Conservation (phyloP, 1,140 invertebrate species). For the Heliconius hermathena region DNA sequence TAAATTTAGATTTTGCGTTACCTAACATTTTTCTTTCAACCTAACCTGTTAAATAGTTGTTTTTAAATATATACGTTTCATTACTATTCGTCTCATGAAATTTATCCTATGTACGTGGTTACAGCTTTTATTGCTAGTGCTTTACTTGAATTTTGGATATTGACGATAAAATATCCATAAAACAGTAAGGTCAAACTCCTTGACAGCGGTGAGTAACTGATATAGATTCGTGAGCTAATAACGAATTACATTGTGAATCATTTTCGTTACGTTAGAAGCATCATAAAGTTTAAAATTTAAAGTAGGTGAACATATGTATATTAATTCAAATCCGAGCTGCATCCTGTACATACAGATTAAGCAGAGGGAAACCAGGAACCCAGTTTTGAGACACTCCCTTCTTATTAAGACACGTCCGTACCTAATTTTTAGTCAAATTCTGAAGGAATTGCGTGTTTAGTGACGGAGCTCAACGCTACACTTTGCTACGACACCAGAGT, state of each 20-base stretch:
- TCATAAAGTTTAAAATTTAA: neutral
- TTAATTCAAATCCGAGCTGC: too few relatives aligned
- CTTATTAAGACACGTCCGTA: too few relatives aligned
- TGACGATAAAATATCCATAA: constrained; percentile 55
- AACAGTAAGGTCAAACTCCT: constrained; percentile 66
- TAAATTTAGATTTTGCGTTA: neutral
- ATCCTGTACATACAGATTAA: too few relatives aligned
- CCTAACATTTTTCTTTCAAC: neutral
- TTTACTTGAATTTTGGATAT: constrained; percentile 37
- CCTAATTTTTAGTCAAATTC: too few relatives aligned
- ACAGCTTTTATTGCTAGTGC: constrained; percentile 50
- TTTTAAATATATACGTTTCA: neutral
- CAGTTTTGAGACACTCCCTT: too few relatives aligned
- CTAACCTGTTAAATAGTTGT: neutral
- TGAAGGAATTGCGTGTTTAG: too few relatives aligned
- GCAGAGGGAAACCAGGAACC: too few relatives aligned
- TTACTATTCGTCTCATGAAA: constrained; percentile 29
- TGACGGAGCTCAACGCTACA: too few relatives aligned
- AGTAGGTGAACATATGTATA: neutral
- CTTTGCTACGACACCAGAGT: too few relatives aligned
- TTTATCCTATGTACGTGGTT: constrained; percentile 14
- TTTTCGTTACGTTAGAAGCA: neutral
- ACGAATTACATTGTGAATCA: constrained; percentile 44
- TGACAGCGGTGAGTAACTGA: constrained; percentile 46
- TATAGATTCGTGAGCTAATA: constrained; percentile 50